Base-by-base conservation (phyloP, 92 coral and sea anemone genomes). In the Actinernus sp. region DNA sequence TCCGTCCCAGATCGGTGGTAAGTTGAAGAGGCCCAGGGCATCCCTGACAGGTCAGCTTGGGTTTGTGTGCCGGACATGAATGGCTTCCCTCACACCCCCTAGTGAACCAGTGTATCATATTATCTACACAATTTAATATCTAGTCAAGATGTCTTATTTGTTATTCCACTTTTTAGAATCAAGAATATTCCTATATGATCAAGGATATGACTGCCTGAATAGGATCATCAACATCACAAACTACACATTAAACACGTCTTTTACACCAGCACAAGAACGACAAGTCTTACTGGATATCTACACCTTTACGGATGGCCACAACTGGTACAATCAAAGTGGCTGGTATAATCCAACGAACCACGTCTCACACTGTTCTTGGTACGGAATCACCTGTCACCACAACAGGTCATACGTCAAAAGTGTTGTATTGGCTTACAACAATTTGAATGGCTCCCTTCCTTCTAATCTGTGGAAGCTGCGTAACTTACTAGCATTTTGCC, bases 261-360 rank as follows among this genome's bases (percentile, higher is more conserved):
- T 55, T 50, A 64, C 76, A 21, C 75, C 82, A 30, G 63, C 26
- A 22, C 49, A 64, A 24, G 88, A 81, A 65, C 63, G 62, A 33
- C 31, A 49, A 57, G 82, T 81, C 20, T 36, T 81, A 14, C 44
- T 65, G 10, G 82, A 81, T 14, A 59, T 81, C n/a, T 81, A 81
- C 76, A 14, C 30, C 17, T 56, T 38, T 16, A 73, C 88, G 27
- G 55, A 41, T 40, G 88, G 88, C 11, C 31, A 55, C 8, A 41
- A 69, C 29, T 81, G 88, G 88, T 46, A 36, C 54, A 47, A 38
- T 0, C 34, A 18, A 1, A 22, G 26, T 4, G 58, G 73, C 11
- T 81, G 88, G 88, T 14, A 12, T 27, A 59, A 25, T 31, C 51
- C 69, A 22, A n/a, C n/a, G n/a, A 73, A 62, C 30, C 47, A 38